phyloP scores from a whole-genome alignment of 1,140 invertebrate genomes.

The Zaprionus davidi region DNA sequence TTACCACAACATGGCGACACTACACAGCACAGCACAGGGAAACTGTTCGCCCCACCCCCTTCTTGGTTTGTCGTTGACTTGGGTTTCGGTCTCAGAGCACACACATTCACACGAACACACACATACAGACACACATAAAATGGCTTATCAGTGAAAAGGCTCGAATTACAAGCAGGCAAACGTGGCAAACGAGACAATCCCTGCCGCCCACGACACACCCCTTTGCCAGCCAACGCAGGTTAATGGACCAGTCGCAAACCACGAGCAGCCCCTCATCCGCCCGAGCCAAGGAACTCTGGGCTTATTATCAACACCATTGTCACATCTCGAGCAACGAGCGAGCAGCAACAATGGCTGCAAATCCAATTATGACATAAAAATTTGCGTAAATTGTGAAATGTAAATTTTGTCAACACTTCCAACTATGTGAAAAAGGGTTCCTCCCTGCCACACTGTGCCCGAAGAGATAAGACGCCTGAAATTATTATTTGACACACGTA shows the following conservation, averaged over 20 bases:
- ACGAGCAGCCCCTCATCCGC: not conserved
- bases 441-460: conserved; percentile 29
- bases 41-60: not conserved
- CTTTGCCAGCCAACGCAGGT: conserved; percentile 20
- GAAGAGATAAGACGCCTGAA: conserved; percentile 56
- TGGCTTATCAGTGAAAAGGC: conserved; percentile 69
- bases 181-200: conserved; percentile 16
- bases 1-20: conserved; percentile 51
- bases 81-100: not conserved
- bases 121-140: conserved; percentile 53
- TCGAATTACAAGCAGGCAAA: conserved; percentile 63
- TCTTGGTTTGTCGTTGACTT: not conserved
- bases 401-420: conserved; percentile 68
- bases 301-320: conserved; percentile 74
- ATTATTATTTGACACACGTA: conserved; percentile 83
- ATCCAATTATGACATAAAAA: conserved; percentile 83
- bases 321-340: conserved; percentile 54
- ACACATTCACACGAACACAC: conserved; percentile 3
- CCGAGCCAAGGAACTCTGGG: not conserved
- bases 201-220: not conserved
- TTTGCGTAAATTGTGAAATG: conserved; percentile 82
- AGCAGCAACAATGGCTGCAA: conserved; percentile 45
- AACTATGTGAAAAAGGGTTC: conserved; percentile 50
- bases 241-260: conserved; percentile 61
- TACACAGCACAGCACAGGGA: not conserved